Base-by-base conservation (phyloP, 2,113 vertebrate genomes). In the Catharus fuscescens region DNA sequence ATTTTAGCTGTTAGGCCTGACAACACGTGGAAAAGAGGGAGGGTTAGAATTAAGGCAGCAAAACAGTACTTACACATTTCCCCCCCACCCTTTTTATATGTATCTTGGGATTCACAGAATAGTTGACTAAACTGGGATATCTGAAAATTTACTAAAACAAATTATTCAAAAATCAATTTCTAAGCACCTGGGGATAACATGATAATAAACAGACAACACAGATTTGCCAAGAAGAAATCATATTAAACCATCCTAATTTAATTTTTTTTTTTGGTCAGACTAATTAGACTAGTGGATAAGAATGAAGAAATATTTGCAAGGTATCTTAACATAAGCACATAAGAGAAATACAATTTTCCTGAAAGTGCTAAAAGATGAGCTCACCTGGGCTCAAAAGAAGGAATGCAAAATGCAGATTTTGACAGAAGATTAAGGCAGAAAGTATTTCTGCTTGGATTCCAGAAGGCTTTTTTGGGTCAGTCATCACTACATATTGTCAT, bases 211-310 rank as follows among this genome's bases (percentile, higher is more conserved):
- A 96, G 88, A 67, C 57, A 90, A 64, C 60, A 74, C 12, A 76
- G 21, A 96, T 72, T 87, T 95, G 47, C 69, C 70, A 92, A 77
- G 79, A 96, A 74, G 48, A 93, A 88, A 95, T 82, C 12, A 14
- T 45, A 89, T 93, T 88, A 92, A 91, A 72, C 5, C 36, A 81
- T 48, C 12, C 16, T 87, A 80, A 83, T 88, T 48, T 65, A 34
- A 38, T 69, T 77, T 65, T 52, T 52, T 36, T 47, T 77, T 83
- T 66, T 65, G 3, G 28, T 73, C 56, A 45, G 42, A 86, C 42
- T 90, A 90, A 80, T 83, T 90, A 88, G 66, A 47, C 36, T 54
- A 77, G n/a, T 25, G 47, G 42, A 57, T 88, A 77, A 80, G 59
- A 73, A 94, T 40, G 67, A 93, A 88, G 54, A 92, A 77, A 77